Evolutionary conservation across 2,797 vertebrate species (phyloP).

Genomic region (Coccyzus lansbergi): DNA sequence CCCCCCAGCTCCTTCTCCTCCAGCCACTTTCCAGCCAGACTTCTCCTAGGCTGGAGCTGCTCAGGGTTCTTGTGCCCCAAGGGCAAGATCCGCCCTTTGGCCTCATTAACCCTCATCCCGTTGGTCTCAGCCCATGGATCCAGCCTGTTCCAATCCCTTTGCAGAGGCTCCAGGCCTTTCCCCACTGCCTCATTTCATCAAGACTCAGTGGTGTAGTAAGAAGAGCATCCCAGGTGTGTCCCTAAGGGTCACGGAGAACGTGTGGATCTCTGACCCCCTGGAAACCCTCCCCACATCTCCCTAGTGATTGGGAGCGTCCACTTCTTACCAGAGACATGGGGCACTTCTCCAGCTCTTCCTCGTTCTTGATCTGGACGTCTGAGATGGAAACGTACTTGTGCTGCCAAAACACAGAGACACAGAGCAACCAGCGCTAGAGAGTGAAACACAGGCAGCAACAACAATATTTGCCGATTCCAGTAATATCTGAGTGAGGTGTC

Average conservation of each 20-base stretch:
- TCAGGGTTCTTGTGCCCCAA: too few relatives aligned
- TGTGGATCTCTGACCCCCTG: not conserved
- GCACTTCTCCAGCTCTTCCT: slow-evolving; percentile 92
- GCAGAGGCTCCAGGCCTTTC: not conserved
- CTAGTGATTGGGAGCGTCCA: not conserved
- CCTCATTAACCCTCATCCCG: too few relatives aligned
- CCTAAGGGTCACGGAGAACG: accelerated
- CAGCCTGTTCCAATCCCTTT: not conserved
- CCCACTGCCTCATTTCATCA: not conserved
- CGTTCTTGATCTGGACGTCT: slow-evolving; percentile 91
- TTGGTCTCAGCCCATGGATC: too few relatives aligned
- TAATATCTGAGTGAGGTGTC: accelerated
- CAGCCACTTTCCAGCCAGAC: too few relatives aligned
- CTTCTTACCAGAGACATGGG: slow-evolving; percentile 94
- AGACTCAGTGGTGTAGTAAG: not conserved
- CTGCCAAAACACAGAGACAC: slow-evolving; percentile 72
- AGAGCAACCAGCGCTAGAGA: not conserved
- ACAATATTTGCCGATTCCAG: not conserved
- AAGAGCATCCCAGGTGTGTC: not conserved
- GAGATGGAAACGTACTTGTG: slow-evolving; percentile 95
- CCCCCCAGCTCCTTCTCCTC: too few relatives aligned
- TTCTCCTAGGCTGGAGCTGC: too few relatives aligned
- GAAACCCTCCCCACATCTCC: not conserved
- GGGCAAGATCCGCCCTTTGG: too few relatives aligned
- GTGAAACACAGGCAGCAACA: accelerated